Evolutionary conservation across 2,888 invertebrate species (phyloP).

Genomic region (Dicroscelio sp.): DNA sequence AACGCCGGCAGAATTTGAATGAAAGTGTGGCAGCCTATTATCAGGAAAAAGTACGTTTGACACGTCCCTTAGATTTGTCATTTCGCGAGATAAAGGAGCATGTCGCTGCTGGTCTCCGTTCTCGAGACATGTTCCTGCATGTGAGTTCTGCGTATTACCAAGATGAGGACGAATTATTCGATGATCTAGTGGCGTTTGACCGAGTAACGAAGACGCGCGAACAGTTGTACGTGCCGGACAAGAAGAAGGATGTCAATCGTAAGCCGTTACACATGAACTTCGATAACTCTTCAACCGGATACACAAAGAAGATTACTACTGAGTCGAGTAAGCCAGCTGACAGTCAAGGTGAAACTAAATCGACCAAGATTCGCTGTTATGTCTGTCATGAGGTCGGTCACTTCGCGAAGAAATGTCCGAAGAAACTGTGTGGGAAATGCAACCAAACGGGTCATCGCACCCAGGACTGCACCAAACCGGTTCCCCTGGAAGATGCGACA

Average conservation of each 20-base stretch:
- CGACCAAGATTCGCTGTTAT: no score
- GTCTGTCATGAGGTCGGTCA: no score
- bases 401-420: background rate
- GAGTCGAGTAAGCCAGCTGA: no score
- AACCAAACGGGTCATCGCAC: constrained; percentile 32
- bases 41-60: background rate
- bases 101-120: background rate
- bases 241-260: no score
- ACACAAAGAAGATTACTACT: no score
- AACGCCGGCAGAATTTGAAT: constrained; percentile 27
- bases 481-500: background rate
- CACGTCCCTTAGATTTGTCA: background rate
- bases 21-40: background rate
- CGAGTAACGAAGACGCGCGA: background rate
- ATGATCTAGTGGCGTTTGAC: constrained; percentile 24
- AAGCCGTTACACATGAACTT: no score
- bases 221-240: background rate
- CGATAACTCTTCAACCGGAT: no score
- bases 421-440: constrained; percentile 54
- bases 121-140: background rate
- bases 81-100: background rate
- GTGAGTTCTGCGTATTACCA: background rate
- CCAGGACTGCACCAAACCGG: constrained; percentile 9
- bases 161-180: constrained; percentile 35
- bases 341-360: no score